Evolutionary conservation across 2,888 invertebrate species (phyloP).

Genomic region (Nephrotoma appendiculata): DNA sequence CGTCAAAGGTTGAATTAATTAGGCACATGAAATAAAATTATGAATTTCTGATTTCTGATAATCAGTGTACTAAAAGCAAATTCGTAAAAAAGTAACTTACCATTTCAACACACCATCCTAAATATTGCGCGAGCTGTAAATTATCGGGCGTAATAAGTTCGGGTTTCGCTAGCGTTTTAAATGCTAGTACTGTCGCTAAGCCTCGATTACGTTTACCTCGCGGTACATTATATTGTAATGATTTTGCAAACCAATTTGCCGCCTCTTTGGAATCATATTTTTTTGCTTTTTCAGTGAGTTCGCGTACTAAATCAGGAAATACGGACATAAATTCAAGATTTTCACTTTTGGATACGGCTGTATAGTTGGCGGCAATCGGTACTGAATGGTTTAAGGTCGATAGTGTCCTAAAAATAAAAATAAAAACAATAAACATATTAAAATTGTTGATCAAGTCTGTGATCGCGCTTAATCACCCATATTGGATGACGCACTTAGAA

Average conservation of each 20-base stretch:
- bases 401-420: constrained; percentile 20
- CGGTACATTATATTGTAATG: constrained; percentile 83
- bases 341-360: constrained; percentile 64
- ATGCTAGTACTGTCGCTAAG: constrained; percentile 56
- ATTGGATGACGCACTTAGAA: neutral
- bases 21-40: neutral
- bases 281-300: constrained; percentile 62
- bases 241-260: constrained; percentile 68
- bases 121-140: constrained; percentile 59
- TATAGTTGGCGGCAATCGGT: constrained; percentile 39
- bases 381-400: constrained; percentile 28
- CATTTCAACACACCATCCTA: constrained; percentile 94
- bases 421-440: constrained; percentile 9
- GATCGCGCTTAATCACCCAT: neutral
- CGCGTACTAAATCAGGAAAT: constrained; percentile 75
- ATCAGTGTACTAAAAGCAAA: too few relatives aligned
- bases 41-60: neutral
- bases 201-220: constrained; percentile 78
- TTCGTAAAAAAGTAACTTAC: constrained; percentile 37
- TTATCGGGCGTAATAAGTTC: constrained; percentile 59
- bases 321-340: constrained; percentile 75
- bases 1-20: neutral
- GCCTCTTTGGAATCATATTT: constrained; percentile 65
- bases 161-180: constrained; percentile 54
- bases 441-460: neutral